Evolutionary conservation across 1,140 invertebrate genomes (phyloP).

Genomic region (Idris sp.): DNA sequence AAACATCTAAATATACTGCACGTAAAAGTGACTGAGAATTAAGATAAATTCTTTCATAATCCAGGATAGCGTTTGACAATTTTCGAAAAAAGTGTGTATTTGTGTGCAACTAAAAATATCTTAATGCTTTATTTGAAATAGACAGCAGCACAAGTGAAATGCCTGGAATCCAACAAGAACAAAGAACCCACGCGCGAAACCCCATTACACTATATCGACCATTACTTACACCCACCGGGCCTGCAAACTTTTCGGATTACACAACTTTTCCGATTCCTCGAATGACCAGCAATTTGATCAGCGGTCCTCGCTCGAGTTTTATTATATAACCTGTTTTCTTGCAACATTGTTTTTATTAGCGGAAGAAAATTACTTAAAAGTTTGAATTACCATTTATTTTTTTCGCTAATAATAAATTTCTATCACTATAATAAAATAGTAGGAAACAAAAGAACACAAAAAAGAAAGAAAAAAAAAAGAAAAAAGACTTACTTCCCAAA

Average conservation of each 20-base stretch:
- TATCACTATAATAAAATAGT: not conserved
- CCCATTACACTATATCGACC: conserved; percentile 67
- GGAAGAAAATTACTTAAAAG: conserved; percentile 24
- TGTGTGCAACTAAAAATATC: conserved; percentile 46
- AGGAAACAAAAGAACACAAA: no score
- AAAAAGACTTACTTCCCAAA: no score
- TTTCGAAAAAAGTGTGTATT: conserved; percentile 24
- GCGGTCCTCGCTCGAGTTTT: conserved; percentile 19
- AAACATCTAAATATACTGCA: conserved; percentile 60
- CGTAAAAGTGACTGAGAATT: conserved; percentile 33
- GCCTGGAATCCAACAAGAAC: conserved; percentile 42
- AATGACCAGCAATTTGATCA: conserved; percentile 70
- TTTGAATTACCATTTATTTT: conserved; percentile 5
- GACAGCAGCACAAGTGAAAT: conserved; percentile 59
- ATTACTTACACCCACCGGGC: conserved; percentile 65
- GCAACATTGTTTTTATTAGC: conserved; percentile 25
- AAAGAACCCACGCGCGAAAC: conserved; percentile 56
- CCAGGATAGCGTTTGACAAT: conserved; percentile 33
- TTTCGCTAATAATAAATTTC: not conserved
- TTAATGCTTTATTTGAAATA: conserved; percentile 55
- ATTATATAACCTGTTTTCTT: conserved; percentile 23
- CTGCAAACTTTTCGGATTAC: conserved; percentile 72
- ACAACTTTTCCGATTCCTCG: conserved; percentile 72
- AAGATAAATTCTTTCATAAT: conserved; percentile 38
- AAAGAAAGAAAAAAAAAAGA: not conserved